A percentile compares a stretch with the other conserved stretches of the same genome.
phyloP scores from a whole-genome alignment of 2,113 vertebrate genomes.

The Xyrauchen texanus region DNA sequence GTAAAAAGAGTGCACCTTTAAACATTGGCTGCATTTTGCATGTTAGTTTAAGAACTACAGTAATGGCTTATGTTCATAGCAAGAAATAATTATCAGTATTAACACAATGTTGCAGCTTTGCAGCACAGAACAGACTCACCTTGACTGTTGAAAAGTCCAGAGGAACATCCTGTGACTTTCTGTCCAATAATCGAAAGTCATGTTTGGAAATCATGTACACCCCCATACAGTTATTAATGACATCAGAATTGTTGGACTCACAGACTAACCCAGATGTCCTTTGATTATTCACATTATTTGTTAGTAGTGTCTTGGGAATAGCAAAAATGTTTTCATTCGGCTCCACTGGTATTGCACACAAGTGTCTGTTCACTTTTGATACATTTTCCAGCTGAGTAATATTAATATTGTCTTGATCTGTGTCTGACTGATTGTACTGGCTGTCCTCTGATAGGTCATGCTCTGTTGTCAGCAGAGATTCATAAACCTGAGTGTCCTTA shows the following conservation, averaged over 20 bases:
- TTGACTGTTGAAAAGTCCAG: slow-evolving; percentile 45
- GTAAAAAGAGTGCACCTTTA: too few relatives aligned
- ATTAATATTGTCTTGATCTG: not conserved
- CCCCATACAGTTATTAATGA: slow-evolving; percentile 34
- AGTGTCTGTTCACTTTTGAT: not conserved
- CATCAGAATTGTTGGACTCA: not conserved
- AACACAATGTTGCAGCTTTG: too few relatives aligned
- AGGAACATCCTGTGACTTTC: not conserved
- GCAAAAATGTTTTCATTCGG: slow-evolving; percentile 12
- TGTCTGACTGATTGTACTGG: slow-evolving; percentile 18
- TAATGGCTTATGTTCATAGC: not conserved
- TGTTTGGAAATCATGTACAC: slow-evolving; percentile 31
- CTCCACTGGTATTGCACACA: not conserved
- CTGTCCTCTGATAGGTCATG: slow-evolving; percentile 7
- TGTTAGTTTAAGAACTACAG: not conserved
- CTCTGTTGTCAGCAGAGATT: not conserved
- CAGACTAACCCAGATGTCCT: not conserved
- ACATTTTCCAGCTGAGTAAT: not conserved
- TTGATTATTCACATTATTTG: not conserved
- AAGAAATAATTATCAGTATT: not conserved
- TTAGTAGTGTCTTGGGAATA: slow-evolving; percentile 11
- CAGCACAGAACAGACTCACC: slow-evolving; percentile 7
- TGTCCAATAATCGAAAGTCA: not conserved
- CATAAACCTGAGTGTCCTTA: not conserved
- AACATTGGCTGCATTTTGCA: not conserved